These are phyloP conservation scores for Drosophila leonis DNA, from an alignment of 2,888 invertebrate genomes.

Conservation along the genomic window DNA sequence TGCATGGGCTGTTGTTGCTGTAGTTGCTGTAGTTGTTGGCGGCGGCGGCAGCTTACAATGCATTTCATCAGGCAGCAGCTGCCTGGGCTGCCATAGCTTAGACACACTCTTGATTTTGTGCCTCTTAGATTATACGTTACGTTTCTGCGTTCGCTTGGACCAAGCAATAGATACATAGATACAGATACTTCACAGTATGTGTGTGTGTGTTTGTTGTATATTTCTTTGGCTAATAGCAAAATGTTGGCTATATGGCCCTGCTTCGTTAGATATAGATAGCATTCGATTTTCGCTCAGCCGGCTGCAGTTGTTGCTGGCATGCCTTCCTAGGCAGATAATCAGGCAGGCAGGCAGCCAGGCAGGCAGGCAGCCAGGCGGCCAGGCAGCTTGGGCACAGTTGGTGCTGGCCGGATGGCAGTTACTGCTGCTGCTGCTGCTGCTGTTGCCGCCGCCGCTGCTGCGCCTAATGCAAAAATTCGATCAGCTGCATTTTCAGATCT, in stretches of 20 bases:
- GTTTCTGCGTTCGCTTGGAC: conserved; percentile 75
- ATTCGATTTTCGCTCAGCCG: conserved; percentile 75
- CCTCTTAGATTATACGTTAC: conserved; percentile 77
- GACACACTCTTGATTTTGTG: conserved; percentile 77
- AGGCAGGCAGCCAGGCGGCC: neutral
- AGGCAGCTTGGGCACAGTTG: conserved; percentile 65
- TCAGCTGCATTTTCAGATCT: conserved; percentile 83
- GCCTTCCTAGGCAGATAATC: conserved; percentile 81
- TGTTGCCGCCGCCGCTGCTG: conserved; percentile 67
- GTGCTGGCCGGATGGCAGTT: conserved; percentile 72
- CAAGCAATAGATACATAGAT: conserved; percentile 61
- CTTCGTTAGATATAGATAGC: conserved; percentile 80
- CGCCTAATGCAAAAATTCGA: conserved; percentile 84
- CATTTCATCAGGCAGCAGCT: conserved; percentile 73
- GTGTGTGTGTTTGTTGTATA: conserved; percentile 53
- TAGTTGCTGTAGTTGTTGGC: conserved; percentile 30
- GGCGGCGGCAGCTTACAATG: conserved; percentile 66
- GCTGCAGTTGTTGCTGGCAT: conserved; percentile 69
- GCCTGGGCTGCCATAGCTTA: conserved; percentile 63
- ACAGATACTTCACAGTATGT: conserved; percentile 49
- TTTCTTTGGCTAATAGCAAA: conserved; percentile 81
- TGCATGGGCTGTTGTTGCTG: conserved; percentile 40
- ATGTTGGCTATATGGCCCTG: conserved; percentile 79
- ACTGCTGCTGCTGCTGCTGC: conserved; percentile 61
- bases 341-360: conserved; percentile 56